Conservation (phyloP, 2,113 vertebrate genomes). For the Psittacula cyanocephala region DNA sequence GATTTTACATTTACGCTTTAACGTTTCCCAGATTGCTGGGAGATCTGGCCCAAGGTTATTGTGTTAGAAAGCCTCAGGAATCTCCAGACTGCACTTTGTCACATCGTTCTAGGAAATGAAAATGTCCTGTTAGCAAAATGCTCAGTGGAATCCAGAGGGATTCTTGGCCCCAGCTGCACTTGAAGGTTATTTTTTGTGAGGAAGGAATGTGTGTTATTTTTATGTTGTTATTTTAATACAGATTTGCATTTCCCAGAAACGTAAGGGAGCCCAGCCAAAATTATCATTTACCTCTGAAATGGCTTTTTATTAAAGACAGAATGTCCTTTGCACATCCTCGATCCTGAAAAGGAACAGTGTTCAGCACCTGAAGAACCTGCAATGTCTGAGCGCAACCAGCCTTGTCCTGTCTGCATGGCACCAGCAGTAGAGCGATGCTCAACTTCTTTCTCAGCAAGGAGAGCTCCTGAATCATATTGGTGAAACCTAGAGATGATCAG, state of each 20-base stretch:
- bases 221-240: background rate
- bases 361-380: background rate
- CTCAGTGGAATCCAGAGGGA: background rate
- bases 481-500: background rate
- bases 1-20: background rate
- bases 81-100: background rate
- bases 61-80: background rate
- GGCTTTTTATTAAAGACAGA: background rate
- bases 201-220: background rate
- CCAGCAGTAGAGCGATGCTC: background rate
- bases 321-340: background rate
- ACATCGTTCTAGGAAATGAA: background rate
- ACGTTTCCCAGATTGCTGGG: background rate
- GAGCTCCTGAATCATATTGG: background rate
- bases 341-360: background rate
- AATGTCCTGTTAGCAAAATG: background rate
- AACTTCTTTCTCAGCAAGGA: background rate
- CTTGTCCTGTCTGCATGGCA: fast-evolving
- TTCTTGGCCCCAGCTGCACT: background rate
- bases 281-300: background rate
- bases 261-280: background rate
- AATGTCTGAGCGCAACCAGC: fast-evolving
- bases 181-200: background rate
- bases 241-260: background rate
- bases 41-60: background rate